Percentiles rank a stretch among this genome's conserved stretches.
These are phyloP conservation scores for Phasia obesa DNA, from an alignment of 2,888 invertebrate species.

Conservation along the genomic window DNA sequence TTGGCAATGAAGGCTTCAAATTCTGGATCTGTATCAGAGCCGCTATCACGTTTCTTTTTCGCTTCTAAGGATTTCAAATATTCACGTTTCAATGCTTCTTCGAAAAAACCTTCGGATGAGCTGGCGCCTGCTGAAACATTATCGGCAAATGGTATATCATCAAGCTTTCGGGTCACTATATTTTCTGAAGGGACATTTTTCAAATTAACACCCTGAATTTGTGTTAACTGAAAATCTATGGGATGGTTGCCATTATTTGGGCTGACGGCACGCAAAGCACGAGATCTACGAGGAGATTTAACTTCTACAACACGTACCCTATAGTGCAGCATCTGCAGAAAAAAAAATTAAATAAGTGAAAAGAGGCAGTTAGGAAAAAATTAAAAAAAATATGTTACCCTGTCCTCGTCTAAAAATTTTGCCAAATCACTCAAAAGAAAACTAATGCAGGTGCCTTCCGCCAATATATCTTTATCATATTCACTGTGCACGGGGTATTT, in stretches of 20 bases:
- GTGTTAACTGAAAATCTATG: constrained; percentile 76
- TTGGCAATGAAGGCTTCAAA: constrained; percentile 76
- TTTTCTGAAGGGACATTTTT: constrained; percentile 78
- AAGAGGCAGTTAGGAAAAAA: neutral
- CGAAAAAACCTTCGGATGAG: constrained; percentile 60
- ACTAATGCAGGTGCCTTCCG: constrained; percentile 81
- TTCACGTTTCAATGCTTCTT: constrained; percentile 69
- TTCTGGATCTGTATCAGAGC: constrained; percentile 75
- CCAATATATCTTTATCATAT: constrained; percentile 80
- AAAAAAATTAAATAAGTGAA: neutral
- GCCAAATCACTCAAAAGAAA: constrained; percentile 77
- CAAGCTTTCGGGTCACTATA: constrained; percentile 78
- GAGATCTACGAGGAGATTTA: constrained; percentile 76
- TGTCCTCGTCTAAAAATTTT: constrained; percentile 78
- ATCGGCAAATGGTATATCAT: constrained; percentile 71
- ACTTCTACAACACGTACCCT: constrained; percentile 78
- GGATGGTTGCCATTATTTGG: constrained; percentile 71
- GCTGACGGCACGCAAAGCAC: constrained; percentile 72
- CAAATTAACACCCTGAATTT: constrained; percentile 78
- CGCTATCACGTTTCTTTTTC: constrained; percentile 66
- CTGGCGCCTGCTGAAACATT: constrained; percentile 46
- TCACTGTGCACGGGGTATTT: constrained; percentile 82
- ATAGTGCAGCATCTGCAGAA: constrained; percentile 77
- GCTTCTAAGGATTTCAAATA: constrained; percentile 61
- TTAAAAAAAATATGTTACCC: constrained; percentile 73